phyloP scores from a whole-genome alignment of 2,113 vertebrate species.

The Ictidomys tridecemlineatus region DNA sequence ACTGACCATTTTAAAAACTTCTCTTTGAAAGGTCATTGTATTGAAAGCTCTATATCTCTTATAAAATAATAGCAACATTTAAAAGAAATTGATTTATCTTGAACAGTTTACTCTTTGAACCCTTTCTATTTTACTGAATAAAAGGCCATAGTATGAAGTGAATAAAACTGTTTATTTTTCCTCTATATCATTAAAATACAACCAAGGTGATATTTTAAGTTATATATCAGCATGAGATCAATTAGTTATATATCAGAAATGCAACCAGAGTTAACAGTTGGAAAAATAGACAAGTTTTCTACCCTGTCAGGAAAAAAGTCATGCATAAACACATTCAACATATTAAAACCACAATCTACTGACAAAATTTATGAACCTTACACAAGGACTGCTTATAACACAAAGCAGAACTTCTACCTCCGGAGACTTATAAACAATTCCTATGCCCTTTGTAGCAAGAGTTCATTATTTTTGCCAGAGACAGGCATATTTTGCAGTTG shows the following conservation, averaged over 20 bases:
- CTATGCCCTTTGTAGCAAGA: background rate
- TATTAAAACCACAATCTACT: constrained; percentile 18
- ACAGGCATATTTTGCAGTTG: background rate
- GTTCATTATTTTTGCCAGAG: background rate
- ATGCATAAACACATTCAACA: constrained; percentile 2
- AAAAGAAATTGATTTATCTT: background rate
- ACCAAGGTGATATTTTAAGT: background rate
- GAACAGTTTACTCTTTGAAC: background rate
- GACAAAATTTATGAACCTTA: background rate
- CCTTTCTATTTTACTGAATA: constrained; percentile 17
- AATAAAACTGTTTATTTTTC: background rate
- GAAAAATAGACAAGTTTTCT: constrained; percentile 16
- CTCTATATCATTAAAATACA: background rate
- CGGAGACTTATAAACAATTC: background rate
- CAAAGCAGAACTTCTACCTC: constrained; percentile 34
- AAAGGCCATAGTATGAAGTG: background rate
- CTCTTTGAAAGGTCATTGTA: constrained; percentile 3
- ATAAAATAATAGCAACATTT: background rate
- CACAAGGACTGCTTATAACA: constrained; percentile 17
- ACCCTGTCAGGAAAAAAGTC: background rate
- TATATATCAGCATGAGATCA: background rate
- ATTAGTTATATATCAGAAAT: background rate
- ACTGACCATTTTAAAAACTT: constrained; percentile 56
- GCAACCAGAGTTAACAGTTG: background rate
- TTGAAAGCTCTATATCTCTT: constrained; percentile 25